Conservation (phyloP, 2,888 invertebrate species). For the Tetrapedia diversipes region DNA sequence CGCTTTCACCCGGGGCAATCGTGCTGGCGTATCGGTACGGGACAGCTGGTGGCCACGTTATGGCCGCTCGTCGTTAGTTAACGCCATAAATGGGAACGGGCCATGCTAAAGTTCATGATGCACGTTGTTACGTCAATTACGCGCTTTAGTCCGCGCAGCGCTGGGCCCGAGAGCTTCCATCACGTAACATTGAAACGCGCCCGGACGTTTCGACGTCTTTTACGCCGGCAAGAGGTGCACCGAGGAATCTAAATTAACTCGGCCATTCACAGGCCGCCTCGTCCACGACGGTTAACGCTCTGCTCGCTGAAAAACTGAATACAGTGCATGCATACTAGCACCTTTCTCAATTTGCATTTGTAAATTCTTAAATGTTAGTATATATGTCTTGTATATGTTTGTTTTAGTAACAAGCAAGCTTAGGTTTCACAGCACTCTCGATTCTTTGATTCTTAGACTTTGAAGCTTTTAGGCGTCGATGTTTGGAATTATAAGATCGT, state of each 20-base stretch:
- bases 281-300: constrained; percentile 9
- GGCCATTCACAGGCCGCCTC: constrained; percentile 12
- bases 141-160: constrained; percentile 36
- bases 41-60: constrained; percentile 46
- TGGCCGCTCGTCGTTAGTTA: constrained; percentile 61
- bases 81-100: constrained; percentile 61
- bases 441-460: too few relatives aligned
- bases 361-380: too few relatives aligned
- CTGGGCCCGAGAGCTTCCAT: constrained; percentile 48
- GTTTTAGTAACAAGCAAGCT: too few relatives aligned
- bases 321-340: too few relatives aligned
- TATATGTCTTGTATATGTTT: too few relatives aligned
- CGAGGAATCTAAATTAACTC: constrained; percentile 51
- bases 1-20: constrained; percentile 57
- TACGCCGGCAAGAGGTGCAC: constrained; percentile 37
- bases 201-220: constrained; percentile 45
- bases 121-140: constrained; percentile 65
- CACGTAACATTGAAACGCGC: constrained; percentile 43
- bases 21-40: constrained; percentile 39
- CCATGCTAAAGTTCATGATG: constrained; percentile 61
- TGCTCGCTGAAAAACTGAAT: too few relatives aligned
- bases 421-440: too few relatives aligned
- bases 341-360: too few relatives aligned
- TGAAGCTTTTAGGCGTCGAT: too few relatives aligned
- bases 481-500: too few relatives aligned